These are phyloP conservation scores for Lutraria rhynchaena DNA, from an alignment of 1,140 invertebrate genomes.

Conservation along the genomic window DNA sequence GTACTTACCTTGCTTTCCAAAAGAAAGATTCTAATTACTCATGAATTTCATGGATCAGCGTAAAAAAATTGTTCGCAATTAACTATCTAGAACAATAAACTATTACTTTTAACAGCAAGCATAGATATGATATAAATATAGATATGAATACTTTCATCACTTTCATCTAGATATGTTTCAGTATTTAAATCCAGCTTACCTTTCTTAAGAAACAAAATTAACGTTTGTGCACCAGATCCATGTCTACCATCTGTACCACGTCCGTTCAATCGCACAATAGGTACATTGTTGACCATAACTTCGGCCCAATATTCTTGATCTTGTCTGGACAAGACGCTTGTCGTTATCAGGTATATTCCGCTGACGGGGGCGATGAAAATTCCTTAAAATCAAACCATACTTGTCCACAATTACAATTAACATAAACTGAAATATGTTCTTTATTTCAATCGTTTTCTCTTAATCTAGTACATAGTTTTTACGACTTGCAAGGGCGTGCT, in stretches of 20 bases:
- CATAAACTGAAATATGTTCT: no score
- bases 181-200: no score
- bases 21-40: no score
- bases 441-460: no score
- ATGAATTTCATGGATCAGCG: neutral
- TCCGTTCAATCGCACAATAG: neutral
- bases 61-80: neutral
- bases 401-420: no score
- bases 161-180: neutral
- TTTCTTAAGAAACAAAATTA: neutral
- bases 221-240: neutral
- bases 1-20: no score
- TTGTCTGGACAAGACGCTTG: neutral
- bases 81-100: neutral
- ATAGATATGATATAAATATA: neutral
- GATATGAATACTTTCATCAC: neutral
- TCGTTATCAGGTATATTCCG: neutral
- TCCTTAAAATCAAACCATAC: no score
- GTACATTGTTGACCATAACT: neutral
- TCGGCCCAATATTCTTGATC: neutral
- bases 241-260: slow-evolving; percentile 3
- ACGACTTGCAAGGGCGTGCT: no score
- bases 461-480: no score
- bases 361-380: slow-evolving; percentile 3
- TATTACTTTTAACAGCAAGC: neutral